Percentiles rank a stretch among this genome's conserved stretches.
phyloP scores from a whole-genome alignment of 1,140 invertebrate genomes.

The Paracyclopina nana region DNA sequence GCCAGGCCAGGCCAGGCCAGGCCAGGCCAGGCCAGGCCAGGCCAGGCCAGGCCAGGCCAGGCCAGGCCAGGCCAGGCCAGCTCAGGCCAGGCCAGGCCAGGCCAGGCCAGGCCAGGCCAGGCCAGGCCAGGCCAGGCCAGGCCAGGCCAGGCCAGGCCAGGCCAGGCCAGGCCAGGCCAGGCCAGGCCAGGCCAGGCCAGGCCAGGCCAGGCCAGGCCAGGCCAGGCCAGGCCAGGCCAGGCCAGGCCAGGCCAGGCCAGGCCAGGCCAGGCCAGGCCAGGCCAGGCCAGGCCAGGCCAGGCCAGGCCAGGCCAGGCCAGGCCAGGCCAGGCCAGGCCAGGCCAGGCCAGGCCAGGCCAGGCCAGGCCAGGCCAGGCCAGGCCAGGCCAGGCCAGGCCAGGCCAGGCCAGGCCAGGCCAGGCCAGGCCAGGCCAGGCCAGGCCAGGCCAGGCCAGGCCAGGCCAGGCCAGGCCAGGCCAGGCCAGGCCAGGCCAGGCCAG shows the following conservation, averaged over 20 bases:
- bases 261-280: conserved; percentile 21
- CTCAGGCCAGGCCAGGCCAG: conserved; percentile 21
- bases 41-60: conserved; percentile 20
- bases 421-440: conserved; percentile 21
- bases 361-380: conserved; percentile 21
- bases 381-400: conserved; percentile 21
- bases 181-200: conserved; percentile 21
- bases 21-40: conserved; percentile 20
- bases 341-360: conserved; percentile 21
- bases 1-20: conserved; percentile 21
- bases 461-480: conserved; percentile 22
- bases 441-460: conserved; percentile 21
- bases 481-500: conserved; percentile 21
- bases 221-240: conserved; percentile 22
- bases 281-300: conserved; percentile 21
- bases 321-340: conserved; percentile 21
- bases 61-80: conserved; percentile 21
- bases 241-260: conserved; percentile 19
- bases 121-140: conserved; percentile 21
- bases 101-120: conserved; percentile 21
- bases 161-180: conserved; percentile 21
- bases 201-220: conserved; percentile 21
- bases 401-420: conserved; percentile 19
- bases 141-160: conserved; percentile 19
- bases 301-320: conserved; percentile 21